These are phyloP conservation scores for Nemopilema nomurai DNA, from an alignment of 30 jellyfish, hydroid and myxozoan species.

Conservation along the genomic window DNA sequence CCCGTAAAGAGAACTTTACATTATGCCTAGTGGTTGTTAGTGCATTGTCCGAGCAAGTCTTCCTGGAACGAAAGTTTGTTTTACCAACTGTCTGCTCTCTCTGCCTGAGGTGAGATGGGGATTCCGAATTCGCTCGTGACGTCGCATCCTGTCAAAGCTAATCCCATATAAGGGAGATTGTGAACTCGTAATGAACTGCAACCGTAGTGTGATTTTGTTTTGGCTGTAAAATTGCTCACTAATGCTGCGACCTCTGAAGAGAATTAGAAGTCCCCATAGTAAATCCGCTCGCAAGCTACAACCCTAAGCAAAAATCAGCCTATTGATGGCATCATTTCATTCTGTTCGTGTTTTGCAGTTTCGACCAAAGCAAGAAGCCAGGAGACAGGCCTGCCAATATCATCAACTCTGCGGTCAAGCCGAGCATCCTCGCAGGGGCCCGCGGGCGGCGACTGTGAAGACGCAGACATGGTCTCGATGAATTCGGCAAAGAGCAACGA, in stretches of 20 bases:
- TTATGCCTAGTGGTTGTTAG: not conserved
- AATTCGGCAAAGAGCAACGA: slow-evolving; percentile 52
- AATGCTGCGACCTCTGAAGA: not conserved
- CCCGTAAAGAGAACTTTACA: too few species aligned
- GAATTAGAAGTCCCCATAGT: not conserved
- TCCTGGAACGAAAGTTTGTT: not conserved
- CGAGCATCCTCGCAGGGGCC: slow-evolving; percentile 66
- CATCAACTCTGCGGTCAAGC: slow-evolving; percentile 45
- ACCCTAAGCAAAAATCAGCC: not conserved
- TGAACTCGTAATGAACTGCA: not conserved
- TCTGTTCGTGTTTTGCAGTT: slow-evolving; percentile 12
- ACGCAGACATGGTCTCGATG: slow-evolving; percentile 65
- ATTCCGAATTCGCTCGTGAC: not conserved
- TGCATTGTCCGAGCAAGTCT: not conserved
- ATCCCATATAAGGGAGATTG: not conserved
- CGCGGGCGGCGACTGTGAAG: slow-evolving; percentile 42
- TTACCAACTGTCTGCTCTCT: not conserved
- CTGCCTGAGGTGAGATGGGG: not conserved
- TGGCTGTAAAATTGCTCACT: not conserved
- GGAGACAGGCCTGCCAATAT: slow-evolving; percentile 27
- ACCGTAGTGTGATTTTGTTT: not conserved
- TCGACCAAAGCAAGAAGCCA: slow-evolving; percentile 27
- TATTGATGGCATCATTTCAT: not conserved
- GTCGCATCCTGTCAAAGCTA: not conserved
- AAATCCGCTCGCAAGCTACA: not conserved